phyloP scores from a whole-genome alignment of 2,888 invertebrate genomes.

The Synanthedon myopaeformis region DNA sequence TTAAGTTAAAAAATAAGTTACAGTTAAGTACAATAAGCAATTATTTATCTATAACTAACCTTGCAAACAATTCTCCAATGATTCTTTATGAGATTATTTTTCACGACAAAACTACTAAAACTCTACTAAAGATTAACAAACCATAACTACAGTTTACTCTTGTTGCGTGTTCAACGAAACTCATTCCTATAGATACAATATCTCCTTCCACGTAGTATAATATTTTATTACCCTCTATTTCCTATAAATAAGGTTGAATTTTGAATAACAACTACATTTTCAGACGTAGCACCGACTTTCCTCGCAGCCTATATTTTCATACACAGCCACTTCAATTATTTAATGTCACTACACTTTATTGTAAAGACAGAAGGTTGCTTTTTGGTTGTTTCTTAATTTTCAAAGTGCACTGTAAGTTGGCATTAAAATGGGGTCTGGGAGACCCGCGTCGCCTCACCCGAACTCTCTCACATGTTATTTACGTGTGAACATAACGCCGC shows the following conservation, averaged over 20 bases:
- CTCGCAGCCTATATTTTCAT: neutral
- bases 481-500: constrained; percentile 67
- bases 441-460: constrained; percentile 42
- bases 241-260: constrained; percentile 1
- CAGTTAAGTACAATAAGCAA: too few relatives aligned
- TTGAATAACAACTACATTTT: constrained; percentile 1
- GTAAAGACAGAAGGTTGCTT: constrained; percentile 27
- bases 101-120: constrained; percentile 34
- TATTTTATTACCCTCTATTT: constrained; percentile 6
- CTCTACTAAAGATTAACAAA: constrained; percentile 52
- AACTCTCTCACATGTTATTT: constrained; percentile 67
- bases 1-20: too few relatives aligned
- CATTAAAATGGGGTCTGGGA: constrained; percentile 21
- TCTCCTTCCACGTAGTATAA: constrained; percentile 1
- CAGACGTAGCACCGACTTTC: constrained; percentile 1
- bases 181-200: constrained; percentile 35
- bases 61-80: too few relatives aligned
- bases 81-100: constrained; percentile 1
- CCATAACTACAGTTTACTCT: constrained; percentile 59
- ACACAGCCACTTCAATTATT: neutral
- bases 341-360: constrained; percentile 18
- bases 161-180: constrained; percentile 60
- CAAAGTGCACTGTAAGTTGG: neutral
- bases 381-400: constrained; percentile 13
- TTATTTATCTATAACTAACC: too few relatives aligned